phyloP scores from a whole-genome alignment of 1,140 invertebrate genomes.

The Riptortus pedestris region DNA sequence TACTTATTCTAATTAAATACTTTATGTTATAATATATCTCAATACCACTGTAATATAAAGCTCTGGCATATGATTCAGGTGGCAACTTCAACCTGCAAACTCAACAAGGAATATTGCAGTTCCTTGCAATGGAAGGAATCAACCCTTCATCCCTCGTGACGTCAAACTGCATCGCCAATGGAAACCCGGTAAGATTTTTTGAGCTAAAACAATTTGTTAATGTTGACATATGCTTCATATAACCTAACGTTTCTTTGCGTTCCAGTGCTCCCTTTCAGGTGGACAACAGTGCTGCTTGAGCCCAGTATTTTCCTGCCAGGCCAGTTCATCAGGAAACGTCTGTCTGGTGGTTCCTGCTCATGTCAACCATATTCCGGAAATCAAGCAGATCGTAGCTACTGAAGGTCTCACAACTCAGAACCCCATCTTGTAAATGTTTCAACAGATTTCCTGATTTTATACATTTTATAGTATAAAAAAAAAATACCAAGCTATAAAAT shows the following conservation, averaged over 20 bases:
- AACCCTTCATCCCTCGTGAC: constrained; percentile 2
- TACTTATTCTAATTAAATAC: too few relatives aligned
- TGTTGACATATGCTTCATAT: background rate
- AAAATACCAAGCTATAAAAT: too few relatives aligned
- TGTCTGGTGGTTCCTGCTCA: constrained; percentile 5
- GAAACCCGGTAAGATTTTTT: constrained; percentile 4
- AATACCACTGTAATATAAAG: too few relatives aligned
- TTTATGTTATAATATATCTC: too few relatives aligned
- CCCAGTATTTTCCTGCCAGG: constrained; percentile 13
- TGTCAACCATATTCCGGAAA: constrained; percentile 4
- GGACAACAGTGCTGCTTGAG: constrained; percentile 10
- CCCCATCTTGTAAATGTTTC: constrained; percentile 12
- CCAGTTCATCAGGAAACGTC: background rate
- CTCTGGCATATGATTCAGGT: too few relatives aligned
- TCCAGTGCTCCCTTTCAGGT: constrained; percentile 3
- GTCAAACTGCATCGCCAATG: constrained; percentile 15
- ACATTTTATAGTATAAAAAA: too few relatives aligned
- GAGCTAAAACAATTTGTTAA: background rate
- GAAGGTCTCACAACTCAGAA: constrained; percentile 12
- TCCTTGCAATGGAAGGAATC: constrained; percentile 7
- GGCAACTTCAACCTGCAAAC: constrained; percentile 13
- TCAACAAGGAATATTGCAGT: background rate
- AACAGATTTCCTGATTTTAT: background rate
- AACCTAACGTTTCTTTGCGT: background rate
- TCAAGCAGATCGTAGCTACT: constrained; percentile 11